Evolutionary conservation across 2,113 vertebrate species (phyloP).

Genomic region (Capreolus pygargus): DNA sequence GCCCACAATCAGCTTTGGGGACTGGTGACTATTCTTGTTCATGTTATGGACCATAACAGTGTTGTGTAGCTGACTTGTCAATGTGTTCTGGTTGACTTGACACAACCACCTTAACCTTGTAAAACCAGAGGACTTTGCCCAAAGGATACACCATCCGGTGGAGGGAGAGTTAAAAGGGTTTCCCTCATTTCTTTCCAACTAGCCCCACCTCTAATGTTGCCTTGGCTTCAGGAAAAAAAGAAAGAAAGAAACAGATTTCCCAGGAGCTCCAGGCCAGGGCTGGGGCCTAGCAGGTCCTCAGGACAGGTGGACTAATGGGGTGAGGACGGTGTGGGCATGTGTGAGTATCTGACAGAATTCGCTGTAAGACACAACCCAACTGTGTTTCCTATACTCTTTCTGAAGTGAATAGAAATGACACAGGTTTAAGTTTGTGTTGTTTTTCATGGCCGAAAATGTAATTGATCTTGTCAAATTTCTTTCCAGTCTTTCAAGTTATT

Average conservation of each 20-base stretch:
- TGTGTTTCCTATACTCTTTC: not conserved
- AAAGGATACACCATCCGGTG: not conserved
- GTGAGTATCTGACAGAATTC: not conserved
- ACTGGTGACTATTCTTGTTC: not conserved
- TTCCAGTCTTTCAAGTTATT: not conserved
- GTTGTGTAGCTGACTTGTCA: constrained; percentile 9
- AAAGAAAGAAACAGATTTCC: not conserved
- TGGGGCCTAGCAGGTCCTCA: not conserved
- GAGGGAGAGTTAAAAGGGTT: not conserved
- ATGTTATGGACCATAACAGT: not conserved
- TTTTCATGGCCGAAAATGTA: not conserved
- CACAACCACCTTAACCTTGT: not conserved
- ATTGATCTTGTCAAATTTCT: not conserved
- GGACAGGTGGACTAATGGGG: not conserved
- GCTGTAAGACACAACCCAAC: not conserved
- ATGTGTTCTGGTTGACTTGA: not conserved
- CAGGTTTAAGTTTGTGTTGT: not conserved
- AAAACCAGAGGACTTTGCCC: not conserved
- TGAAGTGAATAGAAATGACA: not conserved
- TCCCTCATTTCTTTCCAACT: not conserved
- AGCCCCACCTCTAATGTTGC: not conserved
- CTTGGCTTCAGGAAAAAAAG: not conserved
- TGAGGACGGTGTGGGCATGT: not conserved
- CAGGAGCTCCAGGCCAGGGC: not conserved
- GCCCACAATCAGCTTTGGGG: not conserved